phyloP scores from a whole-genome alignment of 2,113 vertebrate species.

The Antigone vipio region DNA sequence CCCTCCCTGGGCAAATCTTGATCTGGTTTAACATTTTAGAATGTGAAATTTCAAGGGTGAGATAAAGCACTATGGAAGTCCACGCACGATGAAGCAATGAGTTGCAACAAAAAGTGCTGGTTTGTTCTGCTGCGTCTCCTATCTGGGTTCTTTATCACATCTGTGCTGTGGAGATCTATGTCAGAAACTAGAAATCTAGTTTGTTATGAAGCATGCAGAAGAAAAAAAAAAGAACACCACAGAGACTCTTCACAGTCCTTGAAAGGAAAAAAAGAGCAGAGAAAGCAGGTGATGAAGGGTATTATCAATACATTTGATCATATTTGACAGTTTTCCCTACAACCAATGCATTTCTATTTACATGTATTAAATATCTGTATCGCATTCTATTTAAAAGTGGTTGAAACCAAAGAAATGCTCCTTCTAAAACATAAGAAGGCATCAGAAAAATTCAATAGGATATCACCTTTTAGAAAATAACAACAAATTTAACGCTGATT shows the following conservation, averaged over 20 bases:
- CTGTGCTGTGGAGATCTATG: background rate
- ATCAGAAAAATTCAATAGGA: background rate
- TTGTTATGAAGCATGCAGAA: background rate
- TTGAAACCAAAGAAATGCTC: background rate
- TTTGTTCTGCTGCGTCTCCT: background rate
- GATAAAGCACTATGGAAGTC: background rate
- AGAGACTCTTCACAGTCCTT: background rate
- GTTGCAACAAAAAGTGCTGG: background rate
- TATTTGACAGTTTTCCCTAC: background rate
- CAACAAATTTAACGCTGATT: background rate
- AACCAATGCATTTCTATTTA: background rate
- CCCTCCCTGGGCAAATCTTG: background rate
- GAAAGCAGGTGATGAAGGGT: background rate
- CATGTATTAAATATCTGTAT: background rate
- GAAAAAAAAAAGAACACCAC: background rate
- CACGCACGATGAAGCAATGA: fast-evolving
- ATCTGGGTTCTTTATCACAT: background rate
- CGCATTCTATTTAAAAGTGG: background rate
- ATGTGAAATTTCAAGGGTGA: background rate
- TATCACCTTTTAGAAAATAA: background rate
- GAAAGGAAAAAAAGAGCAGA: background rate
- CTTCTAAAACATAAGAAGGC: background rate
- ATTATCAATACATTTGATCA: background rate
- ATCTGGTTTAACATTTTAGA: background rate
- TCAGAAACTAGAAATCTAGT: background rate